Conservation (phyloP, 2,888 invertebrate species). For the Epirrhoe alternata region DNA sequence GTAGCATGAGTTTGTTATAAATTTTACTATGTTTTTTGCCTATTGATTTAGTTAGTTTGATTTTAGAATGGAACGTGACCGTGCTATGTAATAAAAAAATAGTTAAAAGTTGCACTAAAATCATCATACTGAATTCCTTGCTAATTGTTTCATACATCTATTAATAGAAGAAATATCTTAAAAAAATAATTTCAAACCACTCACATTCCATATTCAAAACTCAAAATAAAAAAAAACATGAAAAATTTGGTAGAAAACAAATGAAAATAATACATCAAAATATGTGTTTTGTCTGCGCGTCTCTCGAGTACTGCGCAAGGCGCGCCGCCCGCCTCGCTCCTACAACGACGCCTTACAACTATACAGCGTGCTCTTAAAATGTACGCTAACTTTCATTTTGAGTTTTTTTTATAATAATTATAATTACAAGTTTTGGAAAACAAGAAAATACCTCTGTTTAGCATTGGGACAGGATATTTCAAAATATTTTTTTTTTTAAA, state of each 20-base stretch:
- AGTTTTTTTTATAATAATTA: not conserved
- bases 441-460: too few species aligned
- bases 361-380: slow-evolving; percentile 65
- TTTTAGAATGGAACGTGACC: too few species aligned
- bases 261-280: slow-evolving; percentile 36
- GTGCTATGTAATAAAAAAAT: too few species aligned
- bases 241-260: slow-evolving; percentile 19
- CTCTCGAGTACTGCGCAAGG: slow-evolving; percentile 54
- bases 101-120: too few species aligned
- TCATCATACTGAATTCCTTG: too few species aligned
- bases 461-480: too few species aligned
- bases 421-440: too few species aligned
- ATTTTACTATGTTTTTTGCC: too few species aligned
- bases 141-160: too few species aligned
- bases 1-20: too few species aligned
- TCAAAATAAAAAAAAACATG: not conserved
- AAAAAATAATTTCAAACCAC: not conserved
- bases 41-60: too few species aligned
- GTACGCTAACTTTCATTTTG: slow-evolving; percentile 7
- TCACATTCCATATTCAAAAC: not conserved
- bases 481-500: too few species aligned
- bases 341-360: slow-evolving; percentile 76
- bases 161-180: not conserved
- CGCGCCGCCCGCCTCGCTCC: slow-evolving; percentile 79
- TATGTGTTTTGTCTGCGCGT: slow-evolving; percentile 52